Conservation (phyloP, 2,113 vertebrate species). For the Tupaia chinensis region DNA sequence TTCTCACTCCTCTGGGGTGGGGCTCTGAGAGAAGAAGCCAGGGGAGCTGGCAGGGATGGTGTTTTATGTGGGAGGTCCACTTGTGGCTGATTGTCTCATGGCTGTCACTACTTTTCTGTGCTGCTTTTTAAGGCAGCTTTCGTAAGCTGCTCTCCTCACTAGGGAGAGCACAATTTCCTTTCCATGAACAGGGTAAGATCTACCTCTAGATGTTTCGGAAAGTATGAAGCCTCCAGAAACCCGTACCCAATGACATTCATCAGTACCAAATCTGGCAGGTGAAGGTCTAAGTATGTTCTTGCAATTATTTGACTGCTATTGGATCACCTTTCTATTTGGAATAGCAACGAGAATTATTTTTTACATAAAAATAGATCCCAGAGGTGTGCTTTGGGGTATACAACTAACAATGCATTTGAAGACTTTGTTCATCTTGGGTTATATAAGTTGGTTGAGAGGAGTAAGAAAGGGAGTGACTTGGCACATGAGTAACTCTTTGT, state of each 20-base stretch:
- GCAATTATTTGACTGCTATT: neutral
- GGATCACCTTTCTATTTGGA: neutral
- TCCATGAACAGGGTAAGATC: neutral
- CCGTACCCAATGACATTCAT: neutral
- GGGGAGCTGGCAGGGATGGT: too few relatives aligned
- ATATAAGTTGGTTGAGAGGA: neutral
- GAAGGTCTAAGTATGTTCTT: neutral
- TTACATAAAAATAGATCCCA: neutral
- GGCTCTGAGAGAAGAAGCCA: rapidly evolving
- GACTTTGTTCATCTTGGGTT: neutral
- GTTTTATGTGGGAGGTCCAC: neutral
- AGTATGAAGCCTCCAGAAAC: neutral
- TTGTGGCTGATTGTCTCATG: neutral
- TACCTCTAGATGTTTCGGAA: neutral
- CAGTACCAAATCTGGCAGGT: too few relatives aligned
- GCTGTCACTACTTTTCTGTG: neutral
- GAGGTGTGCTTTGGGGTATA: neutral
- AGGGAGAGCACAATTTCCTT: rapidly evolving
- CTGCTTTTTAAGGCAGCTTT: neutral
- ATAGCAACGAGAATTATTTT: neutral
- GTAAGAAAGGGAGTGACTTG: neutral
- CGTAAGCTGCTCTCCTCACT: rapidly evolving
- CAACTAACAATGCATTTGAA: neutral
- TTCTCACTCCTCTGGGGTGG: neutral
- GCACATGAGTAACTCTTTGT: neutral